These are phyloP conservation scores for Nycticryphes semicollaris DNA, from an alignment of 2,113 vertebrate species.

Conservation along the genomic window DNA sequence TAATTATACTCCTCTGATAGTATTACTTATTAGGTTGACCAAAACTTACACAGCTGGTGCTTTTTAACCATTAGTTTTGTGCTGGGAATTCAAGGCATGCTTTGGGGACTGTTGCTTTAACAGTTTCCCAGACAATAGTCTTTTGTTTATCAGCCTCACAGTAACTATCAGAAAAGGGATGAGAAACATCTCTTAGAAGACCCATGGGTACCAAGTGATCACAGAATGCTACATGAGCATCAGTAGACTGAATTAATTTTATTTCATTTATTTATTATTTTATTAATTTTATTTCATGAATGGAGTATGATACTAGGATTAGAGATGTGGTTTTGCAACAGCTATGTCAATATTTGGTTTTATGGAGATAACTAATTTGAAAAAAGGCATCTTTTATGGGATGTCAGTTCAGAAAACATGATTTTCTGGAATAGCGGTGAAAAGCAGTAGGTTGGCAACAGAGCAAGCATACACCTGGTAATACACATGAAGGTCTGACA, in stretches of 20 bases:
- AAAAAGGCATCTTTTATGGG: background rate
- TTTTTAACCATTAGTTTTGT: background rate
- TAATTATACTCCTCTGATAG: background rate
- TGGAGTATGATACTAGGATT: background rate
- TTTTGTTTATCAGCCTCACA: background rate
- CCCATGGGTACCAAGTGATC: background rate
- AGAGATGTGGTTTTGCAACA: background rate
- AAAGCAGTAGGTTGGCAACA: background rate
- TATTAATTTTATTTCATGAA: background rate
- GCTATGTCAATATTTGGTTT: background rate
- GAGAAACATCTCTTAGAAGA: background rate
- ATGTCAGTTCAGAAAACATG: background rate
- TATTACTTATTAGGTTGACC: background rate
- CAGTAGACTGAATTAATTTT: background rate
- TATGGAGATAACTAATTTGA: background rate
- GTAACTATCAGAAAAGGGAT: background rate
- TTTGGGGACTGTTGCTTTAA: background rate
- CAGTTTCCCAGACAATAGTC: background rate
- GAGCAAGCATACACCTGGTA: background rate
- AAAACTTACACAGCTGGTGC: background rate
- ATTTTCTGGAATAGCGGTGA: background rate
- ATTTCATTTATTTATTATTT: background rate
- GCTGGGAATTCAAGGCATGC: background rate
- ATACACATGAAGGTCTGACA: background rate
- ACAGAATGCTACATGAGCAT: background rate